These are phyloP conservation scores for Ophion ventricosus DNA, from an alignment of 2,888 invertebrate genomes.

Conservation along the genomic window DNA sequence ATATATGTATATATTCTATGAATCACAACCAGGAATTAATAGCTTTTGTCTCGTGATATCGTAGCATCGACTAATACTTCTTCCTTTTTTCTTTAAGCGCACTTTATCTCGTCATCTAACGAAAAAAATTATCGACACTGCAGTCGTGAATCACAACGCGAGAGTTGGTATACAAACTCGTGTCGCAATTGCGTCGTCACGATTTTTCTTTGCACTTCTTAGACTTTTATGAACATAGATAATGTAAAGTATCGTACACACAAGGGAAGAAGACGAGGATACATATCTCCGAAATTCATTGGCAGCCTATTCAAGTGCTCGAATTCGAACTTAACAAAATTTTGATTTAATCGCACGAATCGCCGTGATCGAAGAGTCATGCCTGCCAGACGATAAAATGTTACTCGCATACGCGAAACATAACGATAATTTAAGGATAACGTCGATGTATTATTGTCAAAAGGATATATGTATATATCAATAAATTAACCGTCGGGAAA, in stretches of 20 bases:
- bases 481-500: constrained; percentile 10
- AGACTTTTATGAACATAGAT: not conserved
- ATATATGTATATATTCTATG: constrained; percentile 58
- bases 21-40: constrained; percentile 69
- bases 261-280: not conserved
- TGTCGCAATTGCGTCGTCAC: not conserved
- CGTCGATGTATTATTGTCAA: constrained; percentile 56
- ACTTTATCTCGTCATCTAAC: constrained; percentile 41
- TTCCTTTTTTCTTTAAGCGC: constrained; percentile 50
- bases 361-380: constrained; percentile 25
- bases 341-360: constrained; percentile 1
- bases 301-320: not conserved
- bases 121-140: not conserved
- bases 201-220: not conserved
- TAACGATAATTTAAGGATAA: constrained; percentile 2
- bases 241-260: not conserved
- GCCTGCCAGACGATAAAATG: constrained; percentile 14
- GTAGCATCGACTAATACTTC: constrained; percentile 54
- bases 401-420: constrained; percentile 32
- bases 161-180: not conserved
- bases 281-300: not conserved
- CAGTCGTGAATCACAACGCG: not conserved
- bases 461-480: constrained; percentile 9
- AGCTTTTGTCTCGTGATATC: constrained; percentile 47
- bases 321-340: not conserved